Evolutionary conservation across 2,113 vertebrate genomes (phyloP), one percentile per base, ranked within the genome.

Genomic region (Grammatotria lemairii): DNA sequence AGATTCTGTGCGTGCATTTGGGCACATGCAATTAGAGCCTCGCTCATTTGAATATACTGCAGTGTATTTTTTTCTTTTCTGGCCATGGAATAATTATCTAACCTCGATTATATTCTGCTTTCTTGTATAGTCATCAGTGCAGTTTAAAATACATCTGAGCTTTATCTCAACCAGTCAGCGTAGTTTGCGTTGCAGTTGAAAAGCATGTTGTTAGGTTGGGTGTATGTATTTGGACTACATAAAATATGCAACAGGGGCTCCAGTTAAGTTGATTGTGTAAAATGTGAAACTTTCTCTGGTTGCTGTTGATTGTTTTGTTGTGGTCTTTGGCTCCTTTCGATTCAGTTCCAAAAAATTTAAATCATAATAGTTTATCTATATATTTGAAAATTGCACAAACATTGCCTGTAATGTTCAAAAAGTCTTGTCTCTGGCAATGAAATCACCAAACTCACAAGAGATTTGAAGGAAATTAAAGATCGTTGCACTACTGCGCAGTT

Each of bases 1-100:
- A 63, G 8, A 88, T 82, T 82, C 38, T 65, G 53, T 49, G 40
- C 49, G 28, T 85, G 38, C 16, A 4, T 89, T 81, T 58, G n/a
- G 21, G 10, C 51, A 47, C 82, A 26, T 79, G 45, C 45, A 60
- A 93, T 90, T 65, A 80, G 38, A 85, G 42, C 5, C 13, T 9
- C 23, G 3, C 81, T 85, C 42, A 88, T 93, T 87, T 89, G 8
- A 87, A 87, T 88, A 82, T 35, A 21, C 58, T 83, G 73, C 35
- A 57, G 55, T 78, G 42, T 33, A 17, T 73, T 81, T 68, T 21
- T 68, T 0, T 21, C 35, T 68, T 40, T 73, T 78, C 38, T 65
- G 3, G 33, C 28, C 8, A 1, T 60, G 23, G n/a, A 73, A 42
- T 81, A 80, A 86, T 79, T 57, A 70, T 81, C 9, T 47, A 57